Base-by-base conservation (phyloP, 53 echinoderm and acorn worm species). In the Holothuria scabra region DNA sequence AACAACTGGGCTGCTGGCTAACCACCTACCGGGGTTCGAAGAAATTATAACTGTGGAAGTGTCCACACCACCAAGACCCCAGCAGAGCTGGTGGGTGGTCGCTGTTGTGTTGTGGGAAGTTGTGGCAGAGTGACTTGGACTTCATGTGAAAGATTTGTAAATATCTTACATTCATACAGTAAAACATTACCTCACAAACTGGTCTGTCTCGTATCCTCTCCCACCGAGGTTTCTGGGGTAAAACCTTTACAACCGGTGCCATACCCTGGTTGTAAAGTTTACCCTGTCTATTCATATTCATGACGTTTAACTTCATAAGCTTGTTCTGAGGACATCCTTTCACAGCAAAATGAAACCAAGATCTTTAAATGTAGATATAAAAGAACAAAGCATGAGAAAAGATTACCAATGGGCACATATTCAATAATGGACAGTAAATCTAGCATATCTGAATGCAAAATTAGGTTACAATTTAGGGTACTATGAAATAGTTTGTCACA, bases 261-360 rank as follows among this genome's bases (percentile, higher is more conserved):
- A 97, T 92, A 8, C 97, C 97, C 69, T 97, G 97, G 67, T 65
- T 94, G 91, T 94, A 97, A 38, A 97, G 89, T 85, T 97, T 97
- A 34, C 97, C 97, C 48, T 97, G 97, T 49, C 92, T 88, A 85
- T 97, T 97, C 94, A 97, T 94, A 67, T 97, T 97, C 94, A 97
- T 94, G 78, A 97, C 76, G 85, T 97, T 97, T 65, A 97, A 92
- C 87, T 89, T 94, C 56, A 97, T 44, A 78, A 97, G 91, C 46
- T 92, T 94, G 84, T 94, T 94, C 92, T 89, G 90, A 19, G 94
- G 94, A 66, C 97, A 95, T 48, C 97, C 97, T 55, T 97, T 97
- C 71, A 97, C 88, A 2, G 97, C 97, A 87, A 97, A 97, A 67
- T 97, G 94, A 79, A 97, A 97, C 97, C 97, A 97, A 23, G 97